phyloP scores from a whole-genome alignment of 2,113 vertebrate species.

The Neopipo cinnamomea region DNA sequence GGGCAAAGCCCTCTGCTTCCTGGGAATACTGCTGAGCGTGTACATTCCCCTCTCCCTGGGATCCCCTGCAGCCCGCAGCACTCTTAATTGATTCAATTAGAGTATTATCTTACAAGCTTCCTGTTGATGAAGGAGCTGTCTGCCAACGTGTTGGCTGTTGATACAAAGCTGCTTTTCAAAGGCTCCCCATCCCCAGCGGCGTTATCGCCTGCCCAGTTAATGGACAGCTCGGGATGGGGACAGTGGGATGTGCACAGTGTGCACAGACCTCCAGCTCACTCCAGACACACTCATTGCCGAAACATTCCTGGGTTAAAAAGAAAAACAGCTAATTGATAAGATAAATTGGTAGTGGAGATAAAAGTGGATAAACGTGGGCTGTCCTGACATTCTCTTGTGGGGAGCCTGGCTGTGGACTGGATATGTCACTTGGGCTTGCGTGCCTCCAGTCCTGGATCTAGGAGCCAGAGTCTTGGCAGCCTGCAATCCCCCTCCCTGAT shows the following conservation, averaged over 20 bases:
- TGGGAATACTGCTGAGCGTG: not conserved
- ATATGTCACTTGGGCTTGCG: fast-evolving
- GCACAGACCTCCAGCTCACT: not conserved
- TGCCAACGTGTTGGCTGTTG: not conserved
- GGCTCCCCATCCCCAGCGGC: not conserved
- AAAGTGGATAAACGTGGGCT: not conserved
- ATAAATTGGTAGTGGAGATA: not conserved
- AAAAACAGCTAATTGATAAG: not conserved
- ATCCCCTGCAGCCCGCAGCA: not conserved
- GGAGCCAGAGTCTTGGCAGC: not conserved
- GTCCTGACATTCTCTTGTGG: not conserved
- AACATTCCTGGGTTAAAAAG: not conserved
- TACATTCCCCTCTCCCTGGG: not conserved
- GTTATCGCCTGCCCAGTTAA: not conserved
- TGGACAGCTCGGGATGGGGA: not conserved
- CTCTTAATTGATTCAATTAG: conserved; percentile 43
- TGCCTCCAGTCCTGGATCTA: not conserved
- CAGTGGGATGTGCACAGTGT: not conserved
- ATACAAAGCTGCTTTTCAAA: not conserved
- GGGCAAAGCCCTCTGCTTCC: not conserved
- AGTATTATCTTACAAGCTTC: not conserved
- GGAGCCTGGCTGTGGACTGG: not conserved
- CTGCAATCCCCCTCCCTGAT: not conserved
- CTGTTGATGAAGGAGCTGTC: not conserved
- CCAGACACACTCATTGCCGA: not conserved